Base-by-base conservation (phyloP, 1,140 invertebrate species). In the Penaeus japonicus region DNA sequence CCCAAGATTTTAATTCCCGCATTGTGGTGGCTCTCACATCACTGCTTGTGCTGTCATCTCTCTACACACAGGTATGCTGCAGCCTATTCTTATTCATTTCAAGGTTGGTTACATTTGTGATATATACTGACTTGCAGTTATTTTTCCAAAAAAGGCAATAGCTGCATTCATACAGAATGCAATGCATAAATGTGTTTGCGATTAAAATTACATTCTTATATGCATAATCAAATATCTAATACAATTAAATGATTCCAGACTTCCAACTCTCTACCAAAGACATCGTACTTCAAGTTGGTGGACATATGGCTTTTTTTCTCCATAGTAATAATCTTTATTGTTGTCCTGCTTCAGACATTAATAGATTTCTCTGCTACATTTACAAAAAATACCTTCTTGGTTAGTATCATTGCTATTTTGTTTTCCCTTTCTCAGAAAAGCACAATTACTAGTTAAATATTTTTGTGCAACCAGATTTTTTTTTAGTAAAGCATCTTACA, bases 251-350 rank as follows among this genome's bases (percentile, higher is more conserved):
- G 35, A 22, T 65, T 83, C n/a, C 87, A 88, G 87, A 88, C 87
- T 20, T 88, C 87, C 27, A 84, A 84, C 22, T 88, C 87, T 3
- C 27, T 88, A 32, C 87, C 87, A 18, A 88, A 88, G 53, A 88
- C 87, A 24, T 88, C 87, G 7, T 88, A 88, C 79, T 88, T 88
- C 32, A 88, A 88, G 70, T 32, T 88, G 27, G 87, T 88, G 27
- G 87, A 88, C 55, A 65, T 88, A 22, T 88, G 87, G 87, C 87
- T 88, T n/a, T 88, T 88, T 70, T 88, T 88, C 70, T 57, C 87
- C 54, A 88, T 88, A 22, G 87, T 88, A 10, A 88, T 88, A 54
- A 88, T 88, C 53, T 88, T 88, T 32, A 84, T 83, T 30, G 78
- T 88, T 22, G 87, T 88, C 5, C 70, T 88, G 70, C 54, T 88